Base-by-base conservation (phyloP, 2,113 vertebrate species). In the Pelodiscus sinensis region DNA sequence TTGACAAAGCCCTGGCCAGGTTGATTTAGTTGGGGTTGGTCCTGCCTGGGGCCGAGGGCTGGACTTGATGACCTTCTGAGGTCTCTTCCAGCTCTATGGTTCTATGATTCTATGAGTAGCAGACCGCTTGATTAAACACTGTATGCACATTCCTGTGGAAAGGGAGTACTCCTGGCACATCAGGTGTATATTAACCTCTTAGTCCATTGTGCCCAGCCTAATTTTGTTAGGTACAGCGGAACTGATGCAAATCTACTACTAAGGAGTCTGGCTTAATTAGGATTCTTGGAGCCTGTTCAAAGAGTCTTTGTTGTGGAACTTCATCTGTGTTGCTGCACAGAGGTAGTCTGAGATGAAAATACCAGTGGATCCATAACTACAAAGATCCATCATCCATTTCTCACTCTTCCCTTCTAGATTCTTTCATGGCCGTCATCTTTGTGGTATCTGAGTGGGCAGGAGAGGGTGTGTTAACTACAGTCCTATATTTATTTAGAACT, bases 181-280 rank as follows among this genome's bases (percentile, higher is more conserved):
- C 35, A 50, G 44, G 38, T 77, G 38, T 77, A 15, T 75, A 14
- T 77, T 24, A 22, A 22, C 44, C 44, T 77, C 44, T 44, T 11
- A 77, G 50, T 44, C 8, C 4, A 38, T 44, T 31, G 38, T 4
- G 10, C 2, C 16, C 65, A 27, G 21, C 24, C n/a, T 71, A 71
- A 71, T 35, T 81, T 16, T 35, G 73, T 9, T 2, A 0, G 55
- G 55, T 24, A 9, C 52, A 57, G 51, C 5, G 29, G 25, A 6
- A 16, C 0, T 27, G 11, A 6, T 51, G 5, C 1, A 25, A 51
- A 51, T 27, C 21, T 60, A 13, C 13, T 81, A 13, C 52, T 25
- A 78, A 14, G 15, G 21, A 60, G 60, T 21, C 1, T 56, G 73
- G 65, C 65, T 35, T 19, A 85, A 25, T 22, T 0, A 0, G n/a